Evolutionary conservation across 1,140 invertebrate genomes (phyloP), one percentile per base, ranked within the genome.

Genomic region (Drosophila aff.): DNA sequence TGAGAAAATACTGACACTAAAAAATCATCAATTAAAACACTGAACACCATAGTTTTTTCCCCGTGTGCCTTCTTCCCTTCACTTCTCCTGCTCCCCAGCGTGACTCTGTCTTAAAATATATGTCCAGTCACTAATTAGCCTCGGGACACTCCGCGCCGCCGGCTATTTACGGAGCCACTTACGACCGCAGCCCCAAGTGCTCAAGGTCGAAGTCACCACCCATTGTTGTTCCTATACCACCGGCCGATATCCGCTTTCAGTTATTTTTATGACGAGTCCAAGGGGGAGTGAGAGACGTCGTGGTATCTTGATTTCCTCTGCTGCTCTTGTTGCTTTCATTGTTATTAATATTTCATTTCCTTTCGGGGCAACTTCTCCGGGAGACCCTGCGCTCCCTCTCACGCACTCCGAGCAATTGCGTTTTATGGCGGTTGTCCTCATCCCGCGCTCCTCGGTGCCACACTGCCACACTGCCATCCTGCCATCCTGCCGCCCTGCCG

Each of bases 281-380:
- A 18, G 15, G 26, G 47, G 3, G 26, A 18, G 40, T 13, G 28
- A 23, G 36, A 15, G 31, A 46, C 36, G 31, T 43, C 66, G 18
- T 62, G 40, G 40, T 68, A 67, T 77, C 52, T 60, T 61, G 62
- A 55, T 68, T 77, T 69, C 53, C 47, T 55, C 18, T 69, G 64
- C 38, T 40, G 21, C 58, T 71, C 59, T 79, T 79, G 65, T 71
- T 79, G 76, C 76, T 71, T 79, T 71, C 60, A 79, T 79, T 79
- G 75, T 79, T 78, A 79, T 79, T 79, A 79, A 79, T 79, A 79
- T 79, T 79, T 79, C 76, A 79, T 79, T 79, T 79, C 76, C 76
- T 78, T 71, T 71, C 16, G 46, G 68, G 68, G 38, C n/a, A 31
- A 47, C 44, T 73, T 41, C 55, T 15, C 60, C 4, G 4, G 33